These are phyloP conservation scores for Cryptocephalus moraei DNA, from an alignment of 2,888 invertebrate species.

Conservation along the genomic window DNA sequence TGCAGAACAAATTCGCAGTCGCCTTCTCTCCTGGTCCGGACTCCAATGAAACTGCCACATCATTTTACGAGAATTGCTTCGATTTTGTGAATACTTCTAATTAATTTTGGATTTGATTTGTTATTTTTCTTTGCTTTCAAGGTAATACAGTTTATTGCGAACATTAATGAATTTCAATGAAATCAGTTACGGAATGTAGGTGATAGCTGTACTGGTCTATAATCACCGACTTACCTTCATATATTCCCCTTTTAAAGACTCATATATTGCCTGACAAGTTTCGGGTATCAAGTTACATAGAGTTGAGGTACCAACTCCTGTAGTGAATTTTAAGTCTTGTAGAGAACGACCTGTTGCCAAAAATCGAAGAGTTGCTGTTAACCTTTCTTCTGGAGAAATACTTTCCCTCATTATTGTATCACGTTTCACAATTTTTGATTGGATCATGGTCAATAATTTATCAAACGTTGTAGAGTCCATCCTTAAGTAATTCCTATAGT, in stretches of 20 bases:
- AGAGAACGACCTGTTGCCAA: slow-evolving; percentile 2
- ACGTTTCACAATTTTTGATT: slow-evolving; percentile 4
- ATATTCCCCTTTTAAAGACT: slow-evolving; percentile 3
- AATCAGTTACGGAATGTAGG: too few species aligned
- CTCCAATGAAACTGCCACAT: too few species aligned
- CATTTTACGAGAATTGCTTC: too few species aligned
- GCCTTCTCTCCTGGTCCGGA: too few species aligned
- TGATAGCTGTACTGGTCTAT: too few species aligned
- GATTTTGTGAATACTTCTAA: too few species aligned
- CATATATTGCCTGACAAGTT: slow-evolving; percentile 5
- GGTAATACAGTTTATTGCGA: too few species aligned
- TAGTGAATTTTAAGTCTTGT: slow-evolving; percentile 4
- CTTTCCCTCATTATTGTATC: slow-evolving; percentile 4
- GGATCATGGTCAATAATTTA: slow-evolving; percentile 5
- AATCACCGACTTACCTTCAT: slow-evolving; percentile 4
- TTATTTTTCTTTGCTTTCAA: too few species aligned
- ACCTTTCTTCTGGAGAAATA: slow-evolving; percentile 1
- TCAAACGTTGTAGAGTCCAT: slow-evolving; percentile 5
- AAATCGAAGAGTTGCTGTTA: slow-evolving; percentile 3
- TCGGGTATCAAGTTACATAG: slow-evolving; percentile 4
- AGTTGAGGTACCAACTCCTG: slow-evolving; percentile 2
- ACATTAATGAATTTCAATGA: too few species aligned
- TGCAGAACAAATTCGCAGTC: too few species aligned
- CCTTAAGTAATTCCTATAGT: slow-evolving; percentile 8
- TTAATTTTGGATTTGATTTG: too few species aligned